These are phyloP conservation scores for Pungitius pungitius DNA, from an alignment of 2,113 vertebrate species.

Conservation along the genomic window DNA sequence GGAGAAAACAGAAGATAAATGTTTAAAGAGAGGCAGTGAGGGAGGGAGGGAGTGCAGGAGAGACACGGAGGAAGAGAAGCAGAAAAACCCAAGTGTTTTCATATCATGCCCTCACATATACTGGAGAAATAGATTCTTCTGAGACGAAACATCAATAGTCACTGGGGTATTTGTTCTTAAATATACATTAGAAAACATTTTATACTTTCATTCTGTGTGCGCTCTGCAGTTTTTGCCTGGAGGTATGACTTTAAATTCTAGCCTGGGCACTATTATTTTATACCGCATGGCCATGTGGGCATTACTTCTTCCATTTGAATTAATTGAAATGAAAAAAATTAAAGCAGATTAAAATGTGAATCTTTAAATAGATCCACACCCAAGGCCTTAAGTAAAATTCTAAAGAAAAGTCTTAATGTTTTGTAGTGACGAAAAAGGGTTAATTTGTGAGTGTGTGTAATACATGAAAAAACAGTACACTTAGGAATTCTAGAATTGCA, in stretches of 20 bases:
- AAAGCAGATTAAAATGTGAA: constrained; percentile 76
- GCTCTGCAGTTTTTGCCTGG: constrained; percentile 90
- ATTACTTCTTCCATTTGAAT: constrained; percentile 78
- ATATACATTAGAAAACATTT: constrained; percentile 99
- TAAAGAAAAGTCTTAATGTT: constrained; percentile 45
- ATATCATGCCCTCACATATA: constrained; percentile 77
- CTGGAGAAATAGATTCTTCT: constrained; percentile 81
- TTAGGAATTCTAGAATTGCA: background rate
- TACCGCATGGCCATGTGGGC: constrained; percentile 68
- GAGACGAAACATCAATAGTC: constrained; percentile 96
- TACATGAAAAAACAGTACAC: background rate
- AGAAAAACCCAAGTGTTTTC: constrained; percentile 76
- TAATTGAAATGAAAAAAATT: constrained; percentile 74
- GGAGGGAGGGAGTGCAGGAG: constrained; percentile 58
- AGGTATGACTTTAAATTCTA: constrained; percentile 94
- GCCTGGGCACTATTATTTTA: constrained; percentile 86
- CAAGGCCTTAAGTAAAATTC: constrained; percentile 41
- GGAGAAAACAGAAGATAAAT: constrained; percentile 87
- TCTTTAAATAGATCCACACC: constrained; percentile 67
- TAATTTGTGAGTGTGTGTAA: constrained; percentile 5
- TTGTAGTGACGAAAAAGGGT: constrained; percentile 38
- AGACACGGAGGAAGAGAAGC: constrained; percentile 64
- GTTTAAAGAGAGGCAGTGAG: constrained; percentile 84
- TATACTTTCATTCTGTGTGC: constrained; percentile 94
- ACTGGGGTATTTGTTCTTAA: constrained; percentile 95